Conservation (phyloP, 2,113 vertebrate genomes). For the Apus apus region DNA sequence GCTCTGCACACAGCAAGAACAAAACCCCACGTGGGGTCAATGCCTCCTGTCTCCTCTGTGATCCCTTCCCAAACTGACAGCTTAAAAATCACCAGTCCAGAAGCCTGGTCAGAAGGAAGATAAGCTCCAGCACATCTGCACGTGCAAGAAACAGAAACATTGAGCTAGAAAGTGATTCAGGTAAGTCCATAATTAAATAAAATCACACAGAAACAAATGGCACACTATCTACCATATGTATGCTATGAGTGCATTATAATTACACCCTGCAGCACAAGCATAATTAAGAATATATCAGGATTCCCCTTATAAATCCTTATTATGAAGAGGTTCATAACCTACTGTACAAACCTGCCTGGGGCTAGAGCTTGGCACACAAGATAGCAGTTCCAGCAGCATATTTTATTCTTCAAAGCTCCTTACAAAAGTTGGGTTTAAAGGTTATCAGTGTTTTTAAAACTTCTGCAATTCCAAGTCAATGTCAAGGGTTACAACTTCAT, state of each 20-base stretch:
- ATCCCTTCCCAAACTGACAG: background rate
- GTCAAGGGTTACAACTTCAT: slow-evolving; percentile 10
- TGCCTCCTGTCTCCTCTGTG: background rate
- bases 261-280: slow-evolving; percentile 10
- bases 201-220: background rate
- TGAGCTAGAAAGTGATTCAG: background rate
- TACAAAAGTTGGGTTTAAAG: background rate
- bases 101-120: background rate
- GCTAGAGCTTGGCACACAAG: background rate
- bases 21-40: accelerated
- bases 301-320: slow-evolving; percentile 42
- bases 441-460: background rate
- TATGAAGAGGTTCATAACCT: slow-evolving; percentile 35
- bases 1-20: background rate
- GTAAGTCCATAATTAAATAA: slow-evolving; percentile 8
- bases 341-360: background rate
- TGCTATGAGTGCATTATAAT: background rate
- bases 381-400: background rate
- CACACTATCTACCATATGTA: background rate
- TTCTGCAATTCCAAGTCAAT: background rate
- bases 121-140: background rate
- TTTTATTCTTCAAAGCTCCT: slow-evolving; percentile 16
- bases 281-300: slow-evolving; percentile 38
- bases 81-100: background rate
- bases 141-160: background rate